A percentile compares a stretch with the other conserved stretches of the same genome.
These are phyloP conservation scores for Chunga burmeisteri DNA, from an alignment of 2,113 vertebrate species.

Conservation along the genomic window DNA sequence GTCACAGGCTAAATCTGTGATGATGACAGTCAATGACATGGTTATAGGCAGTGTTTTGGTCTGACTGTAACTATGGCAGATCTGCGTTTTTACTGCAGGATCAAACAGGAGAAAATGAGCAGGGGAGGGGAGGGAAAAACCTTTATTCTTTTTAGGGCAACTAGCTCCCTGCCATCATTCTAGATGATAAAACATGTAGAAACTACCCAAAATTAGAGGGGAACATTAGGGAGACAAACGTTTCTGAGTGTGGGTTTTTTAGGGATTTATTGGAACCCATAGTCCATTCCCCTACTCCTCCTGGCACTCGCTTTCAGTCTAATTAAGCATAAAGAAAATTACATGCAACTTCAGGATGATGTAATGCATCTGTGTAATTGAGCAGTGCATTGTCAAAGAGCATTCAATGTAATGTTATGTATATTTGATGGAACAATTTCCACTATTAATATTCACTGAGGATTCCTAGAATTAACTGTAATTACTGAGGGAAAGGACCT, in stretches of 20 bases:
- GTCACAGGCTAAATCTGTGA: constrained; percentile 41
- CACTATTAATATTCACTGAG: constrained; percentile 49
- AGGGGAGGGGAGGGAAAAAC: background rate
- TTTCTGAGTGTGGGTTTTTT: background rate
- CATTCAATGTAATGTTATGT: background rate
- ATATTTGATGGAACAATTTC: constrained; percentile 40
- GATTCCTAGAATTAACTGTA: constrained; percentile 58
- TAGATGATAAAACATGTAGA: background rate
- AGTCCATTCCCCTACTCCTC: background rate
- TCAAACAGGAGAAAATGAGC: background rate
- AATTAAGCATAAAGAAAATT: constrained; percentile 24
- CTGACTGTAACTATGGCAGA: background rate
- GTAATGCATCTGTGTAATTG: constrained; percentile 22
- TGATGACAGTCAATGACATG: constrained; percentile 17
- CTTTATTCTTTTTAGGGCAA: background rate
- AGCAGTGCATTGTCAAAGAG: background rate
- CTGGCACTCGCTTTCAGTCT: background rate
- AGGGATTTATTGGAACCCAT: background rate
- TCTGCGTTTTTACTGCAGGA: background rate
- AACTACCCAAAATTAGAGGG: background rate
- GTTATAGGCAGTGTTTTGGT: background rate
- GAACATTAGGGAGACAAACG: background rate
- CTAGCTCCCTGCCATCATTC: background rate
- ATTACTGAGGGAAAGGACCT: constrained; percentile 31
- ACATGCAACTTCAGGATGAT: constrained; percentile 32